A percentile compares a stretch with the other conserved stretches of the same genome.
Conservation (phyloP, 2,797 vertebrate species). For the Halcyon badia region DNA sequence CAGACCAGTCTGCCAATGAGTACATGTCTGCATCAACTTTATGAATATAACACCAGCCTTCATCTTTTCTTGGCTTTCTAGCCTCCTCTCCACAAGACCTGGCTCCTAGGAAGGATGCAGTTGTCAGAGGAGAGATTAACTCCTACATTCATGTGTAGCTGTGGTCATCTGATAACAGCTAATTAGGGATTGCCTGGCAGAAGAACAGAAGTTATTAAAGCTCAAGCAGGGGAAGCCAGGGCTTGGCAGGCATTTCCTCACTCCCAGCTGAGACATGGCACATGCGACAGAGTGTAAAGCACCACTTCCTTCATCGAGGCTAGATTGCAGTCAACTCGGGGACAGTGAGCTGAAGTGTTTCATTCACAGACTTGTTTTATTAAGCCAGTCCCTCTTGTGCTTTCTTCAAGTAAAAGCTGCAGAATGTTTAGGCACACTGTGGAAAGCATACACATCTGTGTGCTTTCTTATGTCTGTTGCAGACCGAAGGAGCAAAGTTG, state of each 20-base stretch:
- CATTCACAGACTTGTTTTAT: not conserved
- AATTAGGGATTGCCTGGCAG: not conserved
- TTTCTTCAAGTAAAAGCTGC: not conserved
- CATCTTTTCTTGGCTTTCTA: not conserved
- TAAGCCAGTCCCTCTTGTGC: not conserved
- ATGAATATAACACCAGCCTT: not conserved
- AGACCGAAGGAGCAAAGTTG: not conserved
- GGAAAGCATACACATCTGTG: not conserved
- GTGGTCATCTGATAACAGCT: not conserved
- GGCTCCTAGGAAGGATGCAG: not conserved
- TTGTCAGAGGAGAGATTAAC: not conserved
- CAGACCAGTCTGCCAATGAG: not conserved
- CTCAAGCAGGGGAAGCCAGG: not conserved
- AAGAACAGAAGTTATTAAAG: not conserved
- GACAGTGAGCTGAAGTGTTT: not conserved
- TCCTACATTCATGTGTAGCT: not conserved
- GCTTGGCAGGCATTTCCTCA: not conserved
- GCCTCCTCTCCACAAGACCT: not conserved
- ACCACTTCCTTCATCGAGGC: accelerated
- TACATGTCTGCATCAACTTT: not conserved
- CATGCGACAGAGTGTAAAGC: accelerated
- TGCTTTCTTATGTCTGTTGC: not conserved
- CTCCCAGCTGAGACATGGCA: not conserved
- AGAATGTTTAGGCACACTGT: not conserved
- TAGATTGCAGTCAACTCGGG: not conserved